Base-by-base conservation (phyloP, 2,888 invertebrate genomes). In the Falcaria lacertinaria region DNA sequence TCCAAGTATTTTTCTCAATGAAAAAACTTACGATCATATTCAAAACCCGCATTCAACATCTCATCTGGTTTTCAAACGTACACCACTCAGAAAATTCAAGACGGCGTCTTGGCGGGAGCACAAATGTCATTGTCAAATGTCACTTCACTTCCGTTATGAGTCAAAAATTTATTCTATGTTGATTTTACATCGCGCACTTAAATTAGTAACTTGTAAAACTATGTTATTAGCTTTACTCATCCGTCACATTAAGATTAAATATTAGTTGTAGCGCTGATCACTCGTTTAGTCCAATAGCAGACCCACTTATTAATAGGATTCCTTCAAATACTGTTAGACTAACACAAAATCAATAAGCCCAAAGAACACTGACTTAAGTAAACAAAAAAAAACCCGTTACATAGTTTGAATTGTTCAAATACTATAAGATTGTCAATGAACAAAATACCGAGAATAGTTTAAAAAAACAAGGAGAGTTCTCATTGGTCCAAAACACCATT, bases 1-100 rank as follows among this genome's bases (percentile, higher is more conserved):
- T n/a, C n/a, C n/a, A n/a, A n/a, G n/a, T n/a, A n/a, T n/a, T n/a
- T n/a, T n/a, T n/a, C n/a, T n/a, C n/a, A n/a, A n/a, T n/a, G n/a
- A n/a, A n/a, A n/a, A n/a, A n/a, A 84, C 86, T 86, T 70, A 87
- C 87, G 75, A 47, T 84, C 83, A 50, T 74, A 84, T 60, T 90
- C 89, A 67, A 91, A 91, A 5, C 88, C 91, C 48, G 80, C 82
- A 75, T 92, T 92, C 53, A 80, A 71, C 82, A 84, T 83, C 44
- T 57, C 72, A 54, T 60, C 62, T 61, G 35, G 60, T 56, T 69
- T 52, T 54, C 44, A 48, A 56, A 57, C 45, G 52, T 38, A 41
- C 19, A 40, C 11, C 19, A 33, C 57, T 60, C 48, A 60, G 61
- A 66, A 60, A 68, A 74, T 51, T 40, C 59, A 73, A 72, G 54